Conservation (phyloP, 2,888 invertebrate genomes). For the Rhagophthalmus giganteus region DNA sequence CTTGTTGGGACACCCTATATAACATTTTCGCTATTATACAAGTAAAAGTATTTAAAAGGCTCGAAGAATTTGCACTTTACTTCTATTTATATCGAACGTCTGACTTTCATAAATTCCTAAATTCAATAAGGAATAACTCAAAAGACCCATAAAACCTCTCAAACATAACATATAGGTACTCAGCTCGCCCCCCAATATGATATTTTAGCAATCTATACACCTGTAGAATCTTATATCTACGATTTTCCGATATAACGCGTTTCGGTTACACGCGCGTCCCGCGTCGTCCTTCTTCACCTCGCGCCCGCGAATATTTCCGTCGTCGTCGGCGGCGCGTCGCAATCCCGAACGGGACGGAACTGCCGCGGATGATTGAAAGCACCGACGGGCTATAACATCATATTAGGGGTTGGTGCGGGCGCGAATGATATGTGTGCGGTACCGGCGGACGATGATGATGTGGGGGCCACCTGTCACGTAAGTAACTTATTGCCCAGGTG, state of each 20-base stretch:
- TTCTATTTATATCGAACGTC: conserved; percentile 10
- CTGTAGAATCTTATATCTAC: conserved; percentile 47
- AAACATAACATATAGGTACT: conserved; percentile 51
- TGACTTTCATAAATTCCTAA: conserved; percentile 34
- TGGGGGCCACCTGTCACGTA: conserved; percentile 46
- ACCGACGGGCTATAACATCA: conserved; percentile 57
- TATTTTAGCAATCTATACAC: conserved; percentile 53
- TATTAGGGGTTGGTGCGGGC: conserved; percentile 51
- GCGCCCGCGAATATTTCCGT: no score
- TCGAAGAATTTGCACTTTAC: background rate
- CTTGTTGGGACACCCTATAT: no score
- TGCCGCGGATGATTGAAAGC: conserved; percentile 52
- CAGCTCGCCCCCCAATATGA: conserved; percentile 51
- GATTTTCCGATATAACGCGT: conserved; percentile 10
- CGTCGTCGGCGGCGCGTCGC: no score
- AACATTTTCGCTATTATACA: no score
- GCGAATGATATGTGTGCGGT: conserved; percentile 53
- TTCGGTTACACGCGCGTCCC: conserved; percentile 9
- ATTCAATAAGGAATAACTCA: conserved; percentile 50
- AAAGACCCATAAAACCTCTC: conserved; percentile 48
- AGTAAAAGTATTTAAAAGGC: background rate
- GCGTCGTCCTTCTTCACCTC: no score
- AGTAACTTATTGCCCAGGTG: conserved; percentile 37
- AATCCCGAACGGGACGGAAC: no score
- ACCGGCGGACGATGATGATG: conserved; percentile 48